Conservation (phyloP, 2,113 vertebrate species). For the Etheostoma cragini region DNA sequence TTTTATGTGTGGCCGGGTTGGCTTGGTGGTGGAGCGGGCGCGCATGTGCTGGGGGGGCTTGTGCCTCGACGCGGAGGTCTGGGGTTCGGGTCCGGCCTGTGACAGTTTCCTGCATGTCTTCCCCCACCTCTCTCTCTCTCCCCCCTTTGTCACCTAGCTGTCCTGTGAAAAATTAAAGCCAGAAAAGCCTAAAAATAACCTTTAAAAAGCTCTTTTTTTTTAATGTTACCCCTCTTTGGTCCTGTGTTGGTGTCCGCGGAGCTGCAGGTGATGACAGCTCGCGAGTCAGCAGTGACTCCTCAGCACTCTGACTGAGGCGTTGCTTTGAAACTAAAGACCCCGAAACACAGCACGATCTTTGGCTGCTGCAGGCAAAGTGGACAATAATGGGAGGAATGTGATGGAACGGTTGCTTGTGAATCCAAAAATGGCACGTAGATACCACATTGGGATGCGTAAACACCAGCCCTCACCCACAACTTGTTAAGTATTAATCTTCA, state of each 20-base stretch:
- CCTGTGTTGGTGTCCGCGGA: background rate
- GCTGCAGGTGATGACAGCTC: constrained; percentile 1
- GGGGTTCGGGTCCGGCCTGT: too few relatives aligned
- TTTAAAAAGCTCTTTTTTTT: background rate
- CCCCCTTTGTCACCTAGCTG: too few relatives aligned
- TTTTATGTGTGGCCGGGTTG: too few relatives aligned
- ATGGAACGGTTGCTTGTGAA: background rate
- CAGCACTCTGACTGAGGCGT: background rate
- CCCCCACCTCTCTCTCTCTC: too few relatives aligned
- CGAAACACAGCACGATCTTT: background rate
- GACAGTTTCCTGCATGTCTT: too few relatives aligned
- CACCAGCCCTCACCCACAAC: background rate
- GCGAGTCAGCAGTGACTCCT: background rate
- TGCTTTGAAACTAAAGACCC: too few relatives aligned
- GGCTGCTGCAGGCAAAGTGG: background rate
- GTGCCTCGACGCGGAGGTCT: too few relatives aligned
- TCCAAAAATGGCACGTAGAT: background rate
- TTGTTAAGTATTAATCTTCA: background rate
- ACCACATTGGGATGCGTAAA: background rate
- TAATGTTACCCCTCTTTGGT: constrained; percentile 13
- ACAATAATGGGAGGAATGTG: background rate
- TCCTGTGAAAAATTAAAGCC: too few relatives aligned
- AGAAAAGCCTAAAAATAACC: too few relatives aligned
- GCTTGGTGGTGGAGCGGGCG: too few relatives aligned
- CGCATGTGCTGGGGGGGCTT: too few relatives aligned